Percentiles rank a stretch among this genome's conserved stretches.
Evolutionary conservation across 2,888 invertebrate genomes (phyloP).

Genomic region (Harpalus rufipes): DNA sequence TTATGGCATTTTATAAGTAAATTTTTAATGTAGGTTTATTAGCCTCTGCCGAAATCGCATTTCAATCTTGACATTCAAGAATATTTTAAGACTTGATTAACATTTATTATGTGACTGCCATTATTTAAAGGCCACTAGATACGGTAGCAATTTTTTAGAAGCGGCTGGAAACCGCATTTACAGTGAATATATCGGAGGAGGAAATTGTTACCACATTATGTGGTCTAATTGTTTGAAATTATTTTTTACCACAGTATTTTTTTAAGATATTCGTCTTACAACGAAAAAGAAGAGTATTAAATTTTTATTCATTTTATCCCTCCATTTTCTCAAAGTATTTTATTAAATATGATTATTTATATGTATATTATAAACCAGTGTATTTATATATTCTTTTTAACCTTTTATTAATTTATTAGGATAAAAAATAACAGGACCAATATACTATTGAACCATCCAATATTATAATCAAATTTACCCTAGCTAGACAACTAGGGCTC

Average conservation of each 20-base stretch:
- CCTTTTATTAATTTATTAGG: slow-evolving; percentile 32
- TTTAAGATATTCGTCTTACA: slow-evolving; percentile 39
- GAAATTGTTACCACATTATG: not conserved
- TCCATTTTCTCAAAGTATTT: slow-evolving; percentile 22
- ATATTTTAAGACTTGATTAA: slow-evolving; percentile 43
- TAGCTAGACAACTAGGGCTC: slow-evolving; percentile 16
- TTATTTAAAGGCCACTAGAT: slow-evolving; percentile 11
- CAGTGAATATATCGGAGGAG: not conserved
- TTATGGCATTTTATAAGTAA: slow-evolving; percentile 40
- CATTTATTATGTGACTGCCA: slow-evolving; percentile 46
- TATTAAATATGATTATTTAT: slow-evolving; percentile 33
- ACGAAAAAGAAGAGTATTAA: slow-evolving; percentile 52
- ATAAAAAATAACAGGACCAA: slow-evolving; percentile 43
- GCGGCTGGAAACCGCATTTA: too few species aligned
- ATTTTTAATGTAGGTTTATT: slow-evolving; percentile 26
- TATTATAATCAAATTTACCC: slow-evolving; percentile 33
- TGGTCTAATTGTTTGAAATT: not conserved
- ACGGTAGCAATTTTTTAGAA: not conserved
- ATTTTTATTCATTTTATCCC: slow-evolving; percentile 34
- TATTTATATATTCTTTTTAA: slow-evolving; percentile 29
- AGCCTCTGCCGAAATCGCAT: slow-evolving; percentile 42
- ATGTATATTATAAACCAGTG: slow-evolving; percentile 49
- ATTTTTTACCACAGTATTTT: slow-evolving; percentile 43
- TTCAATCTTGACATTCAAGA: slow-evolving; percentile 43
- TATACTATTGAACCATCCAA: slow-evolving; percentile 51